Percentiles rank a stretch among this genome's conserved stretches.
Conservation (phyloP, 2,888 invertebrate genomes). For the Phaedon cochleariae region DNA sequence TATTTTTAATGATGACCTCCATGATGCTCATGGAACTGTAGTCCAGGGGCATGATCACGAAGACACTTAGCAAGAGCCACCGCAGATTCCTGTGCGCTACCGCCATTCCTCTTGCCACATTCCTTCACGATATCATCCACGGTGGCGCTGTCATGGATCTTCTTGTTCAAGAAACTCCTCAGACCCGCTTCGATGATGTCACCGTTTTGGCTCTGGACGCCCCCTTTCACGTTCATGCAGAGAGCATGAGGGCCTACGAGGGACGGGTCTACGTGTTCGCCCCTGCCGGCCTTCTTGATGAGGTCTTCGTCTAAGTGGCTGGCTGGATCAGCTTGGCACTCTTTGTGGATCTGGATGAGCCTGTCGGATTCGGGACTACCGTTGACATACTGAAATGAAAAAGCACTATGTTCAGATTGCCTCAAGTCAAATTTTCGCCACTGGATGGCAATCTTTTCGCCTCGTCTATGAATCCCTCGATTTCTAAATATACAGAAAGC, state of each 20-base stretch:
- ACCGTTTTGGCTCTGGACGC: slow-evolving; percentile 5
- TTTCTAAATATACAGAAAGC: too few relatives aligned
- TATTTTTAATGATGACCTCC: too few relatives aligned
- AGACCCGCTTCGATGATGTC: background rate
- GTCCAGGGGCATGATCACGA: background rate
- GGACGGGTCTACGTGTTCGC: background rate
- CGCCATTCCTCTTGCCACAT: slow-evolving; percentile 6
- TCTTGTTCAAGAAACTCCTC: background rate
- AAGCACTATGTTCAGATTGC: too few relatives aligned
- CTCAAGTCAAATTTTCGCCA: too few relatives aligned
- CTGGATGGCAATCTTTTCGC: too few relatives aligned
- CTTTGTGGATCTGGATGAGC: background rate
- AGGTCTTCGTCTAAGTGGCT: background rate
- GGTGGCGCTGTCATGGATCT: too few relatives aligned
- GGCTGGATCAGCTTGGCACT: background rate
- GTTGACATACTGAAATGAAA: background rate
- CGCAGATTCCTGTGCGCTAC: slow-evolving; percentile 8
- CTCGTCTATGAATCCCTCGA: too few relatives aligned
- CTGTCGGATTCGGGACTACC: background rate
- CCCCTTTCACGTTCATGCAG: slow-evolving; percentile 11
- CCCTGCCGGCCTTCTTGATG: background rate
- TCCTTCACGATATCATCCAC: background rate
- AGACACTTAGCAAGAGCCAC: slow-evolving; percentile 2
- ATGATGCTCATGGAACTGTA: too few relatives aligned
- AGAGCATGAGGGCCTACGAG: background rate